A percentile compares a stretch with the other conserved stretches of the same genome.
phyloP scores from a whole-genome alignment of 2,888 invertebrate genomes.

The Oscheius onirici region DNA sequence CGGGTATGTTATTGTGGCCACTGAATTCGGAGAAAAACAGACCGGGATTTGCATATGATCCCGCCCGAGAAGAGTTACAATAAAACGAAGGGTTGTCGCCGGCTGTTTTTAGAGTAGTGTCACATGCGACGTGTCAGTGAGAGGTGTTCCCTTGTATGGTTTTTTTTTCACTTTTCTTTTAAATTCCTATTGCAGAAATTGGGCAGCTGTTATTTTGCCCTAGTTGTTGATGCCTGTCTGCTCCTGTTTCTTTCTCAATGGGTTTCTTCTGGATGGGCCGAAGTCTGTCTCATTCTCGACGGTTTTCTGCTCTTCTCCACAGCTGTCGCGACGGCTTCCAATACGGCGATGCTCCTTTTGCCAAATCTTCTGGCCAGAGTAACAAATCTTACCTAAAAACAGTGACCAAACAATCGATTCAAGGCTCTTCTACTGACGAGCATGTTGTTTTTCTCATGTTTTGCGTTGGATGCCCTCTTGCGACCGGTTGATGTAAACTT shows the following conservation, averaged over 20 bases:
- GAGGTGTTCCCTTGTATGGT: conserved; percentile 5
- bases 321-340: conserved; percentile 2
- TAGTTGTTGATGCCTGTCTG: conserved; percentile 12
- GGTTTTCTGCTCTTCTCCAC: conserved; percentile 7
- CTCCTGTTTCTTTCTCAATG: conserved; percentile 7
- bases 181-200: not conserved
- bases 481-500: conserved; percentile 5
- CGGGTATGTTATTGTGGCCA: no score
- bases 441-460: conserved; percentile 18
- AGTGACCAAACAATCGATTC: not conserved
- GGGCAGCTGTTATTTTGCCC: conserved; percentile 17
- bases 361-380: conserved; percentile 9
- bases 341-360: not conserved
- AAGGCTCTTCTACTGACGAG: conserved; percentile 15
- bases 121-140: conserved; percentile 21
- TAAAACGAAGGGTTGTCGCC: not conserved
- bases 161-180: no score
- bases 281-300: conserved; percentile 7
- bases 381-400: not conserved
- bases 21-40: no score
- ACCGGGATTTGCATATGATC: conserved; percentile 6
- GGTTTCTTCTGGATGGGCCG: not conserved
- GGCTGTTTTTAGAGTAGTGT: conserved; percentile 13
- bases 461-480: conserved; percentile 1
- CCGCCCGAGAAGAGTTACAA: not conserved